A percentile compares a stretch with the other conserved stretches of the same genome.
Conservation (phyloP, 2,888 invertebrate genomes). For the Sycophila texana region DNA sequence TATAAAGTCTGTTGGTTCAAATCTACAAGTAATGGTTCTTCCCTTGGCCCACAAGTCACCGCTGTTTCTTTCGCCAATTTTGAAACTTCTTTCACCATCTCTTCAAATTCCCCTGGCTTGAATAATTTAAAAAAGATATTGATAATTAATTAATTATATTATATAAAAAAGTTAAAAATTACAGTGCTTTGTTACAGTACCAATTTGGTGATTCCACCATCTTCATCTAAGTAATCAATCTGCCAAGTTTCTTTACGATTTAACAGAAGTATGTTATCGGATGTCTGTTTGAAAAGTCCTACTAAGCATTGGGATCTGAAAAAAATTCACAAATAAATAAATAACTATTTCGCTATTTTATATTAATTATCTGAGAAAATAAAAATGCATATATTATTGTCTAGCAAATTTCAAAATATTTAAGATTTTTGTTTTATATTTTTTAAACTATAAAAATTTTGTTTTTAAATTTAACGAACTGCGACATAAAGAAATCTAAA, state of each 20-base stretch:
- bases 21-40: slow-evolving; percentile 79
- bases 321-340: slow-evolving; percentile 48
- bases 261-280: slow-evolving; percentile 85
- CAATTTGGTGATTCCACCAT: slow-evolving; percentile 90
- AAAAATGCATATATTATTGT: no score
- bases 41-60: slow-evolving; percentile 83
- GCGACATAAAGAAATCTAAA: background rate
- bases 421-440: background rate
- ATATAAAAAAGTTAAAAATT: slow-evolving; percentile 5
- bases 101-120: slow-evolving; percentile 85
- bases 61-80: slow-evolving; percentile 83
- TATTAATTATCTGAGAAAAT: slow-evolving; percentile 66
- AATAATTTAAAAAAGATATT: slow-evolving; percentile 21
- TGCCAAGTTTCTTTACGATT: slow-evolving; percentile 89
- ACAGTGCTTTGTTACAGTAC: slow-evolving; percentile 76
- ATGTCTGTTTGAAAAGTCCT: slow-evolving; percentile 89
- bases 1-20: slow-evolving; percentile 72
- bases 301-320: slow-evolving; percentile 86
- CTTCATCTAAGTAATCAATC: slow-evolving; percentile 88
- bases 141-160: slow-evolving; percentile 8
- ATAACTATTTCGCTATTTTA: background rate
- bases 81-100: slow-evolving; percentile 84
- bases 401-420: background rate
- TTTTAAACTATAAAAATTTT: background rate
- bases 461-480: background rate